Conservation (phyloP, 2,888 invertebrate genomes). For the Thymelicus acteon region DNA sequence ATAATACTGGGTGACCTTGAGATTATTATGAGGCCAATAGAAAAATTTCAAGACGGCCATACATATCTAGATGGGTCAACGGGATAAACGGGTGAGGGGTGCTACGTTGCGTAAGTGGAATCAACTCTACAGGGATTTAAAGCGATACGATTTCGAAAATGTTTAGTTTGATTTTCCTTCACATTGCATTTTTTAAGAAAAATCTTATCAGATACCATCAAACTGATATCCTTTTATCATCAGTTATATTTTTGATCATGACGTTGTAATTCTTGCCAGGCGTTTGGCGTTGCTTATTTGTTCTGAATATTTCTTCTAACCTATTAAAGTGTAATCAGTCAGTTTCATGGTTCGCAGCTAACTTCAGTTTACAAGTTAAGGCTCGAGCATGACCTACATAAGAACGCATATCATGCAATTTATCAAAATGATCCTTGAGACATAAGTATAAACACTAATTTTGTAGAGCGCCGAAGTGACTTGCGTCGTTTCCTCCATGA, state of each 20-base stretch:
- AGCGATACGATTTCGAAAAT: too few relatives aligned
- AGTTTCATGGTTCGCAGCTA: slow-evolving; percentile 70
- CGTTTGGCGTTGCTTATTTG: slow-evolving; percentile 8
- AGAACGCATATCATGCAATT: slow-evolving; percentile 60
- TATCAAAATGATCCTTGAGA: slow-evolving; percentile 62
- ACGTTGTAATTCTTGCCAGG: background rate
- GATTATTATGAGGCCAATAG: too few relatives aligned
- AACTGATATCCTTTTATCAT: too few relatives aligned
- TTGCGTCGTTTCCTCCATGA: slow-evolving; percentile 71
- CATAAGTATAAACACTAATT: slow-evolving; percentile 59
- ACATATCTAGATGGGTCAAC: too few relatives aligned
- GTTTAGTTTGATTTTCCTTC: too few relatives aligned
- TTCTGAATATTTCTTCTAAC: slow-evolving; percentile 24
- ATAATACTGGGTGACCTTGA: too few relatives aligned
- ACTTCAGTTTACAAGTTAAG: slow-evolving; percentile 54
- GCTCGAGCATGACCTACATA: slow-evolving; percentile 72
- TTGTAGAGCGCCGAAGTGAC: slow-evolving; percentile 54
- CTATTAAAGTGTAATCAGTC: slow-evolving; percentile 74
- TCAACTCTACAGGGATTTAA: too few relatives aligned
- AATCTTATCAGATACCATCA: too few relatives aligned
- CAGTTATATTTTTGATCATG: background rate
- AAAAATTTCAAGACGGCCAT: too few relatives aligned
- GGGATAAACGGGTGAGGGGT: too few relatives aligned
- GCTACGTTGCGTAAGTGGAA: too few relatives aligned
- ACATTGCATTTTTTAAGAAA: too few relatives aligned